Conservation (phyloP, 2,113 vertebrate genomes). For the Empidonax alnorum region DNA sequence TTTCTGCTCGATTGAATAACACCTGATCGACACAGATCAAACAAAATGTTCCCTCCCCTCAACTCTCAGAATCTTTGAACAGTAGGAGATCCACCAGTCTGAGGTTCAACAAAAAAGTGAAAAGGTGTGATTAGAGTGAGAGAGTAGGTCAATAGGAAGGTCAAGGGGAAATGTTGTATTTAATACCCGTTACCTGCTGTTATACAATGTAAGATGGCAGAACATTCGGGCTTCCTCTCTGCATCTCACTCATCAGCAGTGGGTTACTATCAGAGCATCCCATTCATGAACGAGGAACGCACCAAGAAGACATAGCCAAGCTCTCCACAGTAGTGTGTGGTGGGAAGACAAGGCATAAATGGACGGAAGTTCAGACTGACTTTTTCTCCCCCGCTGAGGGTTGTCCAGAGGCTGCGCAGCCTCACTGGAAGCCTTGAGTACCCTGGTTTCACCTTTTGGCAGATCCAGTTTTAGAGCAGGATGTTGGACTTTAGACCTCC, state of each 20-base stretch:
- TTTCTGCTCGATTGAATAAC: background rate
- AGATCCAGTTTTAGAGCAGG: background rate
- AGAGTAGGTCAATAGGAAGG: background rate
- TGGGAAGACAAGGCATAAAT: background rate
- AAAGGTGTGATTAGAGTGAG: background rate
- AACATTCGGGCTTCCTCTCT: background rate
- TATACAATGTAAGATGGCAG: background rate
- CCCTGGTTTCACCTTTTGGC: background rate
- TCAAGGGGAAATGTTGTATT: background rate
- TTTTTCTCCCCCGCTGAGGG: background rate
- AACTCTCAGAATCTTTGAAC: background rate
- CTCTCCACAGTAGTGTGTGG: background rate
- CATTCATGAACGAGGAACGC: fast-evolving
- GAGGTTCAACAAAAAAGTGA: background rate
- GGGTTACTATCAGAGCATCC: background rate
- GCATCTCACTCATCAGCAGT: background rate
- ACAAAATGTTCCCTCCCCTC: background rate
- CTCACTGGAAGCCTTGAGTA: background rate
- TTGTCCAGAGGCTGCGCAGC: background rate
- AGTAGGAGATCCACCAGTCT: background rate
- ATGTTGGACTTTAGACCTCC: background rate
- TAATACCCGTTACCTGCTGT: background rate
- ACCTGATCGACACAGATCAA: background rate
- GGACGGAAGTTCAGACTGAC: background rate
- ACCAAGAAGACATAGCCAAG: background rate